Evolutionary conservation across 1,140 invertebrate genomes (phyloP).

Genomic region (Bicyclus anynana): DNA sequence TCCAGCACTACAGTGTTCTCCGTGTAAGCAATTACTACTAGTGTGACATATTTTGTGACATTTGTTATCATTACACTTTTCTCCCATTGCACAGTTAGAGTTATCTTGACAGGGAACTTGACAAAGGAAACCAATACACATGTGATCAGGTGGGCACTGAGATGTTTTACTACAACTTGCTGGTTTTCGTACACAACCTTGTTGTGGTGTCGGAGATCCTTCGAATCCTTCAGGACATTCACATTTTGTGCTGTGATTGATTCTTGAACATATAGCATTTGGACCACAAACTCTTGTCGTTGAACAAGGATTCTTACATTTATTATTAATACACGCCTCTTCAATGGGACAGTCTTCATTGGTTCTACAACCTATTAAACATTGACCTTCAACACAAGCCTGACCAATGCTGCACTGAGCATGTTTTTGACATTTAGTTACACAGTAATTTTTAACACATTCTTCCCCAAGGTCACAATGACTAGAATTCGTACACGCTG

Average conservation of each 20-base stretch:
- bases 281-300: constrained; percentile 87
- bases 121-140: constrained; percentile 86
- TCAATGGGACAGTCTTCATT: constrained; percentile 87
- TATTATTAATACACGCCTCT: constrained; percentile 89
- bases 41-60: constrained; percentile 92
- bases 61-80: constrained; percentile 87
- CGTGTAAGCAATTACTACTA: constrained; percentile 91
- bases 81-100: constrained; percentile 86
- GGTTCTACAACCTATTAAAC: constrained; percentile 88
- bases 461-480: constrained; percentile 90
- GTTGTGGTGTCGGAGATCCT: constrained; percentile 91
- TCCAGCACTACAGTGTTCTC: constrained; percentile 90
- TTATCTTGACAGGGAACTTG: constrained; percentile 85
- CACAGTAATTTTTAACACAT: constrained; percentile 88
- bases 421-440: constrained; percentile 86
- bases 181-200: constrained; percentile 90
- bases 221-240: constrained; percentile 89
- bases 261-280: constrained; percentile 88
- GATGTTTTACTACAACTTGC: constrained; percentile 80
- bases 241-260: constrained; percentile 85
- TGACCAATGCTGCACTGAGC: constrained; percentile 87
- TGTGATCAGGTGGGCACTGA: constrained; percentile 84
- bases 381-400: constrained; percentile 88
- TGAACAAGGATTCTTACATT: constrained; percentile 90
- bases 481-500: constrained; percentile 85